Evolutionary conservation across 2,888 invertebrate species (phyloP).

Genomic region (Hypomecis atomaria): DNA sequence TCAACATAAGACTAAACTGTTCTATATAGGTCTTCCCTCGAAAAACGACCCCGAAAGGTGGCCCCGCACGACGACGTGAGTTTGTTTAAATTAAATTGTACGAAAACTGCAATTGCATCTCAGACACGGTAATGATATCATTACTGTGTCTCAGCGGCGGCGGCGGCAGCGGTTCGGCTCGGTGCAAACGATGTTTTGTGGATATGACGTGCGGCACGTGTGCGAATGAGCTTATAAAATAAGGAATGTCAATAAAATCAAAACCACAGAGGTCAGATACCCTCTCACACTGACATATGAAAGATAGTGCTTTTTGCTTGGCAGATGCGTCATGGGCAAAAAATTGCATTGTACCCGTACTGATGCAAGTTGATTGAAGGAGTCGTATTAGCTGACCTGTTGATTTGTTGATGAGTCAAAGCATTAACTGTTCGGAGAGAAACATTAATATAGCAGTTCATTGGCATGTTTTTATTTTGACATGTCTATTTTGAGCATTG

Average conservation of each 20-base stretch:
- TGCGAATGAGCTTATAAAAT: constrained; percentile 33
- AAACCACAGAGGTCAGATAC: constrained; percentile 49
- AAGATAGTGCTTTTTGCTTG: constrained; percentile 35
- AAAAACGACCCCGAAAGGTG: no score
- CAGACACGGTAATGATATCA: no score
- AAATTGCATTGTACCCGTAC: constrained; percentile 9
- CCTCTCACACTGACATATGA: constrained; percentile 39
- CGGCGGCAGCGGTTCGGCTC: no score
- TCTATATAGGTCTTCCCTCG: no score
- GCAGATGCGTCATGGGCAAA: constrained; percentile 14
- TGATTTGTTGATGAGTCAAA: constrained; percentile 10
- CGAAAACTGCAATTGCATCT: no score
- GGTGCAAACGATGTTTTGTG: no score
- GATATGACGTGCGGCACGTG: no score
- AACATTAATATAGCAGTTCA: constrained; percentile 1
- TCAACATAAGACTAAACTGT: no score
- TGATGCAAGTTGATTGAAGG: constrained; percentile 33
- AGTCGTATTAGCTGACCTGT: constrained; percentile 22
- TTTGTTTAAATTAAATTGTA: no score
- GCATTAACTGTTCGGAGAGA: background rate
- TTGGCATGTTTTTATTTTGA: constrained; percentile 1
- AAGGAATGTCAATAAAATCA: constrained; percentile 48
- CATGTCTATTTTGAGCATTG: no score
- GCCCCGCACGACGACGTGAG: no score
- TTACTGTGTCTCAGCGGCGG: no score